Conservation (phyloP, 2,797 vertebrate genomes). For the Sebastolobus altivelis region DNA sequence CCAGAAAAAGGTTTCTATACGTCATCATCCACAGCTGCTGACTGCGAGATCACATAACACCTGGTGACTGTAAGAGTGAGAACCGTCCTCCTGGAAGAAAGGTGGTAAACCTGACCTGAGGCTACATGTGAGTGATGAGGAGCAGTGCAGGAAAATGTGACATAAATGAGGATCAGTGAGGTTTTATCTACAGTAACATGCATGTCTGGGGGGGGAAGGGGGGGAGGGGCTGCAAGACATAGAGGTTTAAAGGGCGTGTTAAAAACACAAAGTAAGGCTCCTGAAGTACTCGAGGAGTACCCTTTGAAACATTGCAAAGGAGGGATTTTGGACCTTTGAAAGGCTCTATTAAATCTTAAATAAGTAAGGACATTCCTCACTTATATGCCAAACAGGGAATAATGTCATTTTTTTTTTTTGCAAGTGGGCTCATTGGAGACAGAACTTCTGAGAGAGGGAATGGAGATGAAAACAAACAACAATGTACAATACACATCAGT, state of each 20-base stretch:
- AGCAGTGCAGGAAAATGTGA: constrained; percentile 32
- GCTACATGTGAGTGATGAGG: constrained; percentile 18
- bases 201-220: constrained; percentile 43
- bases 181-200: constrained; percentile 66
- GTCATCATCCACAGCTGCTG: constrained; percentile 8
- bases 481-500: constrained; percentile 42
- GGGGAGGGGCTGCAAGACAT: constrained; percentile 74
- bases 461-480: constrained; percentile 49
- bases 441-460: constrained; percentile 39
- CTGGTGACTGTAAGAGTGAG: constrained; percentile 7
- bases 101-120: constrained; percentile 43
- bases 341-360: constrained; percentile 39
- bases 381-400: constrained; percentile 30
- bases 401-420: constrained; percentile 73
- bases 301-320: constrained; percentile 29
- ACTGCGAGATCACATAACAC: constrained; percentile 13
- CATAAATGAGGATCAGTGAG: constrained; percentile 25
- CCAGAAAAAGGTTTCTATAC: constrained; percentile 22
- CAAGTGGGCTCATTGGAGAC: constrained; percentile 74
- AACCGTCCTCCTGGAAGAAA: not conserved
- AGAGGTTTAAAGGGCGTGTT: constrained; percentile 45
- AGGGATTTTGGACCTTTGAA: constrained; percentile 26
- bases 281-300: constrained; percentile 40
- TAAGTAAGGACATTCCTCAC: constrained; percentile 36
- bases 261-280: constrained; percentile 40